These are phyloP conservation scores for Myotis myotis DNA, from an alignment of 2,797 vertebrate genomes.

Conservation along the genomic window DNA sequence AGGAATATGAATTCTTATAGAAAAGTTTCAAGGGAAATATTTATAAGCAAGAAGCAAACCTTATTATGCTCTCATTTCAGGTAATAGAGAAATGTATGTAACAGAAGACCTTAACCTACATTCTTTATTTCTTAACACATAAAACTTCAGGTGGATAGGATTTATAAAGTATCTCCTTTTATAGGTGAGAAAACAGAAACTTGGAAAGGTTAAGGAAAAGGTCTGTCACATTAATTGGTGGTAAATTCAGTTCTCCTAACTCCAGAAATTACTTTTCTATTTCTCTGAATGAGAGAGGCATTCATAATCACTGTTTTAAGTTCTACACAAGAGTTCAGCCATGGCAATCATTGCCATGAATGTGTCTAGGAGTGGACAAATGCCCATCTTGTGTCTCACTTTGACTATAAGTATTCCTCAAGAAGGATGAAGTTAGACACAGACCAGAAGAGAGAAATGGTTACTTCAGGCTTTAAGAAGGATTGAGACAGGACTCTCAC, in stretches of 20 bases:
- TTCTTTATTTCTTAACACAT: background rate
- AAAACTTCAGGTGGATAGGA: background rate
- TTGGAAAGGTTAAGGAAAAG: background rate
- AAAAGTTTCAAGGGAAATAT: background rate
- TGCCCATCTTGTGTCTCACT: background rate
- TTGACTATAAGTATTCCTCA: background rate
- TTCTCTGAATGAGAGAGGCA: background rate
- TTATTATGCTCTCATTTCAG: background rate
- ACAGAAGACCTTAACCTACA: background rate
- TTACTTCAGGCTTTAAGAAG: background rate
- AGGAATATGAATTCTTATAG: background rate
- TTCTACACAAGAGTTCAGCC: fast-evolving
- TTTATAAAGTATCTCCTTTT: background rate
- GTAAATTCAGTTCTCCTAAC: background rate
- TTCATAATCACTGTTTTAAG: background rate
- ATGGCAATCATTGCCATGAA: too few relatives aligned
- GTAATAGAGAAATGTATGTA: background rate
- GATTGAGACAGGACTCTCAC: background rate
- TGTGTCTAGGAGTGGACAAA: background rate
- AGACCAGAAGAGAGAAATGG: background rate
- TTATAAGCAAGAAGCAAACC: background rate
- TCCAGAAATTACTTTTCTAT: background rate
- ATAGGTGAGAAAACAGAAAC: background rate
- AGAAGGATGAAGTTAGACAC: background rate
- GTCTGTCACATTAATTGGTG: too few relatives aligned